Evolutionary conservation across 2,113 vertebrate genomes (phyloP).

Genomic region (Brienomyrus brachyistius): DNA sequence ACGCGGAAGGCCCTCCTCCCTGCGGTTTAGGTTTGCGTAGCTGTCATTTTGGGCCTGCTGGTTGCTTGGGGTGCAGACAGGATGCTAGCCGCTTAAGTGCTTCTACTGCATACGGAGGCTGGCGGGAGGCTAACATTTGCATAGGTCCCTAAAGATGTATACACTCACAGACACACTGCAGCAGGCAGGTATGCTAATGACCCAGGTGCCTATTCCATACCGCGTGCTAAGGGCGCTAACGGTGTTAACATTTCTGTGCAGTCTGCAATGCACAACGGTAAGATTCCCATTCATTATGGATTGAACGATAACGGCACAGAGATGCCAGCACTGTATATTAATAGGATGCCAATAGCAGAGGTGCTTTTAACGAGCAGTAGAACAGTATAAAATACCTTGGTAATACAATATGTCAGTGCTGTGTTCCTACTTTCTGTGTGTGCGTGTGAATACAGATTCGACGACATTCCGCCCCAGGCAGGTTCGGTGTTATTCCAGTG

Average conservation of each 20-base stretch:
- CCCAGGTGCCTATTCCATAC: background rate
- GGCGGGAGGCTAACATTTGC: background rate
- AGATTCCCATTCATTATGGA: background rate
- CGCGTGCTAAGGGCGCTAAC: background rate
- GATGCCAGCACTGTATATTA: slow-evolving; percentile 1
- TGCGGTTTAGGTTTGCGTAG: background rate
- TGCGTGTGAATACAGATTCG: background rate
- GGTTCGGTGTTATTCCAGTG: background rate
- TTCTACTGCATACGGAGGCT: background rate
- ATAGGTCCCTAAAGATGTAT: background rate
- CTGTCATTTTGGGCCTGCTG: background rate
- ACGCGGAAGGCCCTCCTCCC: background rate
- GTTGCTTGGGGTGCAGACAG: background rate
- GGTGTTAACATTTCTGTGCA: background rate
- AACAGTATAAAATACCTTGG: background rate
- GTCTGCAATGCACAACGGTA: background rate
- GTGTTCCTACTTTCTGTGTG: background rate
- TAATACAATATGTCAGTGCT: background rate
- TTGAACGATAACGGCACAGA: background rate
- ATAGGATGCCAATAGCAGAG: background rate
- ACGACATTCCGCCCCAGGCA: background rate
- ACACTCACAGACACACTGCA: background rate
- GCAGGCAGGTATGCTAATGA: background rate
- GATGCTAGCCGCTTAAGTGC: background rate
- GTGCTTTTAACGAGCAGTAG: background rate